These are phyloP conservation scores for Xiphophorus couchianus DNA, from an alignment of 2,113 vertebrate species.

Conservation along the genomic window DNA sequence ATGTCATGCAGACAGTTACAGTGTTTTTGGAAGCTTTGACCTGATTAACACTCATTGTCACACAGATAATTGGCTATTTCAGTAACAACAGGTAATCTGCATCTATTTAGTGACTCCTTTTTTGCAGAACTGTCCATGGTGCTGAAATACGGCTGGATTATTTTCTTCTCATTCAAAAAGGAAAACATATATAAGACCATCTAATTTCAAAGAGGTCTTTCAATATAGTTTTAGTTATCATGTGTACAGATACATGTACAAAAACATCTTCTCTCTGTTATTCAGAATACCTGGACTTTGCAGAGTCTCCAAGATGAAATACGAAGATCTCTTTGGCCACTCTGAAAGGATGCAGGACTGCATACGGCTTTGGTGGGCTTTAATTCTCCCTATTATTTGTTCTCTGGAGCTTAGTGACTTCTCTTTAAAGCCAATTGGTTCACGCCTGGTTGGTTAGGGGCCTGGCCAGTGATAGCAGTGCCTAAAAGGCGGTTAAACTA, in stretches of 20 bases:
- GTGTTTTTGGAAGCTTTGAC: not conserved
- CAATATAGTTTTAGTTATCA: not conserved
- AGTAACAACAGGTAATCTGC: slow-evolving; percentile 51
- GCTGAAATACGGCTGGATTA: slow-evolving; percentile 63
- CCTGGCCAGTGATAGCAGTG: slow-evolving; percentile 41
- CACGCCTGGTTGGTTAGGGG: slow-evolving; percentile 51
- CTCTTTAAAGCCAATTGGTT: slow-evolving; percentile 70
- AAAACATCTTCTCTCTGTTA: not conserved
- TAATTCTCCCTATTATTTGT: slow-evolving; percentile 65
- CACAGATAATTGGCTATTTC: not conserved
- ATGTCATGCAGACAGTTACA: not conserved
- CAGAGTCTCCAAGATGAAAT: slow-evolving; percentile 13
- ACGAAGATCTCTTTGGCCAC: slow-evolving; percentile 40
- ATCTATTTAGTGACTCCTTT: slow-evolving; percentile 14
- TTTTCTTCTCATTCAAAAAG: not conserved
- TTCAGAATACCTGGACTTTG: not conserved
- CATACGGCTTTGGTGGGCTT: slow-evolving; percentile 51
- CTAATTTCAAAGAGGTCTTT: not conserved
- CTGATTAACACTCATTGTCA: not conserved
- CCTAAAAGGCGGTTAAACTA: slow-evolving; percentile 22
- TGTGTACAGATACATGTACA: not conserved
- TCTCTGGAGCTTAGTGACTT: slow-evolving; percentile 75
- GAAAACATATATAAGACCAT: not conserved
- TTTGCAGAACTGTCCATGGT: slow-evolving; percentile 76
- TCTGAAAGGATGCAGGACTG: slow-evolving; percentile 58